Percentiles rank a stretch among this genome's conserved stretches.
These are phyloP conservation scores for Heliangelus exortis DNA, from an alignment of 2,797 vertebrate genomes.

Conservation along the genomic window DNA sequence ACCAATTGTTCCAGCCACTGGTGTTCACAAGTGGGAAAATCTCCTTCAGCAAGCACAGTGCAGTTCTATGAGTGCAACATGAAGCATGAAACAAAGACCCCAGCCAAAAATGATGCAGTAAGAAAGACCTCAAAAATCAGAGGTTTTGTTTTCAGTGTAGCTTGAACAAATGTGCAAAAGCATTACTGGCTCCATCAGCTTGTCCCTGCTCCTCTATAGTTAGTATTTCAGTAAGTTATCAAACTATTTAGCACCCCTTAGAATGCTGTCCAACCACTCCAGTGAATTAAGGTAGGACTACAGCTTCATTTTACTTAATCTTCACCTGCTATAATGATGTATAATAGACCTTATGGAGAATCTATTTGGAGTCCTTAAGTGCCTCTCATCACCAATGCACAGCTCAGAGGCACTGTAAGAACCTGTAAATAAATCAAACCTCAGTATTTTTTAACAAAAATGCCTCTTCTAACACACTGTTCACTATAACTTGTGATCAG, in stretches of 20 bases:
- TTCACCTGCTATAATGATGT: too few relatives aligned
- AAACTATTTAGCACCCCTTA: neutral
- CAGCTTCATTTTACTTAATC: neutral
- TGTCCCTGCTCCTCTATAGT: neutral
- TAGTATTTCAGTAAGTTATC: neutral
- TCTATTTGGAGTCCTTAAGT: neutral
- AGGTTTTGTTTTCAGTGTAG: neutral
- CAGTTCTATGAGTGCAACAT: constrained; percentile 43
- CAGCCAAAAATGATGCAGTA: neutral
- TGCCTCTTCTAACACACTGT: neutral
- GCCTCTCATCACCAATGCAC: neutral
- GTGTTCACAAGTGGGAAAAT: constrained; percentile 54
- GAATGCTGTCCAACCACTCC: neutral
- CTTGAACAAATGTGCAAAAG: neutral
- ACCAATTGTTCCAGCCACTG: constrained; percentile 27
- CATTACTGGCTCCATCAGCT: neutral
- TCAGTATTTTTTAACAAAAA: neutral
- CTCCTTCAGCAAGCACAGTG: constrained; percentile 32
- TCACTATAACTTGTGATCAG: neutral
- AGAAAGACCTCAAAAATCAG: constrained; percentile 21
- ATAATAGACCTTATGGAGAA: neutral
- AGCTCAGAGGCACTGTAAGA: neutral
- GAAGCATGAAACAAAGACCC: constrained; percentile 45
- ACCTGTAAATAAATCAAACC: neutral
- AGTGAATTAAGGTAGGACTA: neutral